Conservation (phyloP, 2,888 invertebrate genomes). For the Microplitis deprimator region DNA sequence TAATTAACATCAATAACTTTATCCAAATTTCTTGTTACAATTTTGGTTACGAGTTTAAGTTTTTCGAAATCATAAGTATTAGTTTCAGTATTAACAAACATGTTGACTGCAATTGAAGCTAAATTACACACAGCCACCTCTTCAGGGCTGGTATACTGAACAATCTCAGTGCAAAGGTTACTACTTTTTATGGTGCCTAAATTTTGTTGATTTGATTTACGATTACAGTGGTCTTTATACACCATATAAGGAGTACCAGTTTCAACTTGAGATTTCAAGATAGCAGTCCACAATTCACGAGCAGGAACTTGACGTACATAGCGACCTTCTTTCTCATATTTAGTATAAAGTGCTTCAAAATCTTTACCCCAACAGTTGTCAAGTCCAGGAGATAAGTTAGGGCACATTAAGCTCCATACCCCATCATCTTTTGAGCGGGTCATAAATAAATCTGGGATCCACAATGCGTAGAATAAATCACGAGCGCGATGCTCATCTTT, state of each 20-base stretch:
- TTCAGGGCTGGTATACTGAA: slow-evolving; percentile 92
- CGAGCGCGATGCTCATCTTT: slow-evolving; percentile 95
- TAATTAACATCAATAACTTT: slow-evolving; percentile 97
- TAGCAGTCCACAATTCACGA: slow-evolving; percentile 92
- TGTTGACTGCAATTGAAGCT: slow-evolving; percentile 96
- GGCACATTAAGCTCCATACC: slow-evolving; percentile 97
- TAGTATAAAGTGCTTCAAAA: slow-evolving; percentile 89
- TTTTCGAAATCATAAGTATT: slow-evolving; percentile 90
- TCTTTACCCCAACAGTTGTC: slow-evolving; percentile 95
- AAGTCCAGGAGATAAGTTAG: slow-evolving; percentile 91
- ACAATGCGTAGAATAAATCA: slow-evolving; percentile 96
- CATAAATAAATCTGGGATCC: slow-evolving; percentile 99
- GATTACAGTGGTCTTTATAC: slow-evolving; percentile 96
- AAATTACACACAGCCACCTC: slow-evolving; percentile 98
- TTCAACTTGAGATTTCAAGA: slow-evolving; percentile 95
- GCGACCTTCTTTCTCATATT: slow-evolving; percentile 88
- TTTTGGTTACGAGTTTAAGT: slow-evolving; percentile 89
- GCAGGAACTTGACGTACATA: slow-evolving; percentile 83
- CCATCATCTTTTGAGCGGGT: slow-evolving; percentile 87
- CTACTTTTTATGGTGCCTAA: slow-evolving; percentile 98
- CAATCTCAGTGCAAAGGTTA: slow-evolving; percentile 97
- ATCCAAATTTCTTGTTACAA: slow-evolving; percentile 91
- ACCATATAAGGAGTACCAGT: slow-evolving; percentile 99
- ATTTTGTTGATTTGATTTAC: slow-evolving; percentile 98
- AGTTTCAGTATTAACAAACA: slow-evolving; percentile 85